Evolutionary conservation across 2,113 vertebrate genomes (phyloP).

Genomic region (Peromyscus californicus): DNA sequence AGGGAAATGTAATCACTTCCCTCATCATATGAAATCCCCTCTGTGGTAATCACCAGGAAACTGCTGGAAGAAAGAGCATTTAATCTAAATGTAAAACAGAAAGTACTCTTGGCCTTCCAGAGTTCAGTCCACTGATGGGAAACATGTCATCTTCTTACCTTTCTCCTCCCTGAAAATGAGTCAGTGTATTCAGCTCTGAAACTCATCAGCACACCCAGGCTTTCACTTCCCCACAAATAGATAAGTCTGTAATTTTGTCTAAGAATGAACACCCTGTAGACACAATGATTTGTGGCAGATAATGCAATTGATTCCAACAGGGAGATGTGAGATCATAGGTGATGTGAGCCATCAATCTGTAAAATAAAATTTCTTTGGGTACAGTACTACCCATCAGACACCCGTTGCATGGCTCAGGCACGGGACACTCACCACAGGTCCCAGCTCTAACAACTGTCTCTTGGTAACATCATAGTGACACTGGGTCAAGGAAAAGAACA

Average conservation of each 20-base stretch:
- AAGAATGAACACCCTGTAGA: constrained; percentile 59
- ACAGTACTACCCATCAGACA: not conserved
- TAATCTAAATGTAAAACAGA: constrained; percentile 79
- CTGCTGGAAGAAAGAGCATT: constrained; percentile 57
- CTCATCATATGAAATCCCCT: constrained; percentile 38
- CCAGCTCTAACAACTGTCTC: not conserved
- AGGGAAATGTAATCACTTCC: constrained; percentile 62
- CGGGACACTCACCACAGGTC: not conserved
- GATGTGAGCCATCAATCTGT: constrained; percentile 39
- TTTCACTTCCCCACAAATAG: constrained; percentile 69
- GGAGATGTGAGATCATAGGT: constrained; percentile 25
- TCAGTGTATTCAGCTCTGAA: constrained; percentile 59
- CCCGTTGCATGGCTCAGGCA: not conserved
- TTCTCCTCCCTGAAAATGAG: constrained; percentile 65
- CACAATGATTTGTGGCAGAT: constrained; percentile 69
- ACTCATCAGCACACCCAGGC: constrained; percentile 61
- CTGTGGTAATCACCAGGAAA: constrained; percentile 58
- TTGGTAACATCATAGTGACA: not conserved
- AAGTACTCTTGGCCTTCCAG: not conserved
- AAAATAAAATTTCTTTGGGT: constrained; percentile 51
- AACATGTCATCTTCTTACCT: constrained; percentile 63
- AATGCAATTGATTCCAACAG: constrained; percentile 62
- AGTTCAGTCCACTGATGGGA: constrained; percentile 53
- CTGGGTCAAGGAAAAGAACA: not conserved
- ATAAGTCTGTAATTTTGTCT: constrained; percentile 66